Evolutionary conservation across 2,113 vertebrate species (phyloP), one percentile per base, ranked within the genome.

Genomic region (Hiodon alosoides): DNA sequence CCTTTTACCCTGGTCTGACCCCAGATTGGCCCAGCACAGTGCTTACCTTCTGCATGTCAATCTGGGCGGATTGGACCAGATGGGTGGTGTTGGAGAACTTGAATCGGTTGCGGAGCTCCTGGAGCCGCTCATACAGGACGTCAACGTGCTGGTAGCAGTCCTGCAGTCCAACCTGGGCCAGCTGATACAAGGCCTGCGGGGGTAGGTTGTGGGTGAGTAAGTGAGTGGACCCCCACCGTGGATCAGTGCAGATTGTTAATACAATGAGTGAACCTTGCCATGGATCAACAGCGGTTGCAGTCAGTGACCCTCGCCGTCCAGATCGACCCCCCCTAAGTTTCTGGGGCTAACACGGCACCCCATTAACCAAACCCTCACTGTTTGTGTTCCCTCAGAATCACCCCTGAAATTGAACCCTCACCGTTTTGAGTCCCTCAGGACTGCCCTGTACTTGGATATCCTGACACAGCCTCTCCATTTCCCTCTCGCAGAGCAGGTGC

Each of bases 1-100:
- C 4, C 10, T n/a, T 14, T 71, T 57, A 57, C 53, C 5, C 67
- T 16, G 46, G 57, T 14, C 59, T 71, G 17, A 6, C 4, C 14
- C 11, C 4, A 11, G 52, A 13, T 10, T 53, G 16, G 9, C 57
- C 46, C 4, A 6, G 65, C 3, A 10, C 6, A 17, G 31, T 5
- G 2, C 14, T 54, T 83, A 95, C 93, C 93, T 94, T 89, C 69
- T 95, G 93, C 92, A 95, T 95, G 83, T 89, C 81, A 79, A 87
- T 93, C 78, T 95, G 94, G 0, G 93, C 91, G 78, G 81, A 89
- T 80, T 95, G 91, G 71, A 93, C 86, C 77, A 94, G 84, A 77
- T 88, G 85, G 7, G 90, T 84, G 0, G 90, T 80, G 48, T 93
- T 89, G 68, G 91, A 89, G 83, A 93, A 91, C 66, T 89, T 85